Evolutionary conservation across 1,140 invertebrate genomes (phyloP).

Genomic region (Pseudomyrmex gracilis): DNA sequence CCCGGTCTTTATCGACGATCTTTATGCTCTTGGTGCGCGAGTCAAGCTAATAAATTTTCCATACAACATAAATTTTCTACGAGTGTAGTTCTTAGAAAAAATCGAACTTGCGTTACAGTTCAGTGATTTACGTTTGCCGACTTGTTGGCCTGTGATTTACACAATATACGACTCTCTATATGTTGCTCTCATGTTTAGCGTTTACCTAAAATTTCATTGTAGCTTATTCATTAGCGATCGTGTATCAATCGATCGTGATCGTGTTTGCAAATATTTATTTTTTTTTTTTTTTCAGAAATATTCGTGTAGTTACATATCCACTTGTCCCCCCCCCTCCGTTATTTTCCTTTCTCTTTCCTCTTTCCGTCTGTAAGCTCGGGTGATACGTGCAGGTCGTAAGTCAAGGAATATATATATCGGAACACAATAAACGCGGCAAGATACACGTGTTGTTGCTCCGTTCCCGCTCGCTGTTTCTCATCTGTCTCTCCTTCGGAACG

Average conservation of each 20-base stretch:
- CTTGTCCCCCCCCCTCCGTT: neutral
- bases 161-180: constrained; percentile 3
- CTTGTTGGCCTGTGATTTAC: constrained; percentile 22
- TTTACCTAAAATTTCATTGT: neutral
- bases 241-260: constrained; percentile 30
- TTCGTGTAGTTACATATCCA: neutral
- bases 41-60: neutral
- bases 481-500: constrained; percentile 19
- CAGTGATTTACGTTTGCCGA: constrained; percentile 12
- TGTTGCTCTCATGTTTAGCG: neutral
- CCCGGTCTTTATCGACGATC: neutral
- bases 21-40: neutral
- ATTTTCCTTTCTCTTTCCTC: constrained; percentile 38
- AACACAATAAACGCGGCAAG: constrained; percentile 45
- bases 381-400: constrained; percentile 1
- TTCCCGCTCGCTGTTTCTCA: constrained; percentile 29
- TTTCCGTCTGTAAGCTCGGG: neutral
- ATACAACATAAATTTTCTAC: neutral
- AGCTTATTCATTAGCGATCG: constrained; percentile 15
- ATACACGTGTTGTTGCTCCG: constrained; percentile 29
- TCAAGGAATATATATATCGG: constrained; percentile 15
- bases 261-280: constrained; percentile 21
- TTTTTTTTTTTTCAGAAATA: neutral
- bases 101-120: neutral
- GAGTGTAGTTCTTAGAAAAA: neutral